Percentiles rank a stretch among this genome's conserved stretches.
These are phyloP conservation scores for roundworm (Caenorhabditis elegans) DNA, from an alignment of 1,140 invertebrate species.

Conservation along the genomic window DNA sequence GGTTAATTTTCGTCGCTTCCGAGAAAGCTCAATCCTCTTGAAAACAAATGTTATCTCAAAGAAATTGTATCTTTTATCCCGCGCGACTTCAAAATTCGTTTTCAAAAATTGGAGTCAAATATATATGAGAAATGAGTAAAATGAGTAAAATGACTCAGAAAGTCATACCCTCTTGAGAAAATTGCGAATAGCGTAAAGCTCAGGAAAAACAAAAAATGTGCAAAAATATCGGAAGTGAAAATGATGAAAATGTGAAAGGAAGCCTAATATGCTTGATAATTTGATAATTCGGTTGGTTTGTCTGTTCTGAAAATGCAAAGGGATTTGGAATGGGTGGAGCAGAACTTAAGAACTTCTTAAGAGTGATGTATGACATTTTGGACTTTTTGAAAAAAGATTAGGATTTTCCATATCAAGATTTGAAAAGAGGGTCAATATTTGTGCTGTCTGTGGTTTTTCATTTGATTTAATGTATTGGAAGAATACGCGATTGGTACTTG, in stretches of 20 bases:
- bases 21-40: not conserved
- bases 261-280: constrained; percentile 24
- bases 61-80: constrained; percentile 1
- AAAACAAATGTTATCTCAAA: not conserved
- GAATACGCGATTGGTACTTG: too few relatives aligned
- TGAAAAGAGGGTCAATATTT: too few relatives aligned
- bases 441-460: too few relatives aligned
- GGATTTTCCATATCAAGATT: too few relatives aligned
- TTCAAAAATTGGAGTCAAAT: not conserved
- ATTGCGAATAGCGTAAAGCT: not conserved
- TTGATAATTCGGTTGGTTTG: constrained; percentile 33
- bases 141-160: constrained; percentile 24
- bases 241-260: not conserved
- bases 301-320: not conserved
- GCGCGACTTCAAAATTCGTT: constrained; percentile 15
- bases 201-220: not conserved
- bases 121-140: too few relatives aligned
- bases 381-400: constrained; percentile 13
- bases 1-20: constrained; percentile 11
- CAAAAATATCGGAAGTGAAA: not conserved
- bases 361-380: not conserved
- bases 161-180: not conserved
- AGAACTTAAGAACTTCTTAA: not conserved
- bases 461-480: too few relatives aligned
- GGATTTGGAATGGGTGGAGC: not conserved